A percentile compares a stretch with the other conserved stretches of the same genome.
Evolutionary conservation across 2,797 vertebrate genomes (phyloP).

Genomic region (Coracias cyanogaster): DNA sequence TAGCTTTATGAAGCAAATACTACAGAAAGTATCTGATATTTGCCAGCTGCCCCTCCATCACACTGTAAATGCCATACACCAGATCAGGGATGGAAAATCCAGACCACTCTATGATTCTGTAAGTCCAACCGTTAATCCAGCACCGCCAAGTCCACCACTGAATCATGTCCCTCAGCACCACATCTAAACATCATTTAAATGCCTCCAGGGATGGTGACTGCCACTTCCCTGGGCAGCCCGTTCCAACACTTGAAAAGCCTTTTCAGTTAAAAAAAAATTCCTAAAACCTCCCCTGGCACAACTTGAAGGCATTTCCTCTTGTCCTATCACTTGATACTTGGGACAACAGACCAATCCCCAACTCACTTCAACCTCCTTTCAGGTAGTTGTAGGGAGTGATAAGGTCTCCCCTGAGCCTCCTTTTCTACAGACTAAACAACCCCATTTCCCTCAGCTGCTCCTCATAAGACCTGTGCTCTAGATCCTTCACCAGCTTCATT

Average conservation of each 20-base stretch:
- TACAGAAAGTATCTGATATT: neutral
- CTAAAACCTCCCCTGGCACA: neutral
- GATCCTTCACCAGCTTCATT: neutral
- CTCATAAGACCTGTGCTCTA: neutral
- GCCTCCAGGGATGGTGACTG: neutral
- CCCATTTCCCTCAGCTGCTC: neutral
- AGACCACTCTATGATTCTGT: no score
- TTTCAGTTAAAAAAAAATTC: neutral
- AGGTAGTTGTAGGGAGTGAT: neutral
- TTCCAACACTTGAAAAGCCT: neutral
- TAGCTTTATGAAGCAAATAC: neutral
- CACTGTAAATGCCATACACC: neutral
- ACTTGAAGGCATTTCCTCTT: neutral
- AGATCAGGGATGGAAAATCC: neutral
- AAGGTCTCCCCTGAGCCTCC: neutral
- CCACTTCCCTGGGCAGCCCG: neutral
- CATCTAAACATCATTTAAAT: neutral
- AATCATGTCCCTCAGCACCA: neutral
- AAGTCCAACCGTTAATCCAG: neutral
- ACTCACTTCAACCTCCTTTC: neutral
- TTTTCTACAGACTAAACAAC: neutral
- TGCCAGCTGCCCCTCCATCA: neutral
- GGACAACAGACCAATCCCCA: neutral
- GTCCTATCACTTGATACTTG: neutral
- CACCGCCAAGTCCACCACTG: neutral